Percentiles rank a stretch among this genome's conserved stretches.
Evolutionary conservation across 1,140 invertebrate species (phyloP).

Genomic region (Schlechtendalia chinensis): DNA sequence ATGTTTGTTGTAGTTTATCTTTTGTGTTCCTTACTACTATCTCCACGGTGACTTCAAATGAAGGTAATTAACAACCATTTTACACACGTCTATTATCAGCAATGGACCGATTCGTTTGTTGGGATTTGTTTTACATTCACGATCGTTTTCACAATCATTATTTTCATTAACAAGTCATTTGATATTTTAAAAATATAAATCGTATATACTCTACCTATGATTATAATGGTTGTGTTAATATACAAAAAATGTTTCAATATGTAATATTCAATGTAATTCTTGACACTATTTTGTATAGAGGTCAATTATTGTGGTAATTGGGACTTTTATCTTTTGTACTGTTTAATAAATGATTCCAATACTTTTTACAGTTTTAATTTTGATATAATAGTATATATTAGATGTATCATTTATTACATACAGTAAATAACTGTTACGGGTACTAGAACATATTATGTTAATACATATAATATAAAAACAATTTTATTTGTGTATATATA

Average conservation of each 20-base stretch:
- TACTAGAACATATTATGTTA: too few relatives aligned
- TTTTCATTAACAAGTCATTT: neutral
- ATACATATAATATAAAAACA: too few relatives aligned
- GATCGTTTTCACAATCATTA: neutral
- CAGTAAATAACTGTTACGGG: too few relatives aligned
- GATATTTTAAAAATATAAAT: too few relatives aligned
- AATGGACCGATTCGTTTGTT: too few relatives aligned
- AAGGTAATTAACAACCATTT: constrained; percentile 23
- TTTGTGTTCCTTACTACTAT: constrained; percentile 21
- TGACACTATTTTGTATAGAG: constrained; percentile 28
- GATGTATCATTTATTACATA: too few relatives aligned
- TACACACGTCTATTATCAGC: constrained; percentile 7
- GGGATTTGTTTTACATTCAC: neutral
- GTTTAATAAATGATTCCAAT: too few relatives aligned
- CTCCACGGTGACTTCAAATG: neutral
- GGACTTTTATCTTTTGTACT: neutral
- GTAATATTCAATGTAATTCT: neutral
- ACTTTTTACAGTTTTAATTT: too few relatives aligned
- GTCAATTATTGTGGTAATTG: constrained; percentile 2
- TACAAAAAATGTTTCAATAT: neutral
- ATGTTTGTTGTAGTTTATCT: neutral
- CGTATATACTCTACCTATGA: neutral
- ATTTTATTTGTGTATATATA: too few relatives aligned
- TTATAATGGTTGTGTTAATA: neutral
- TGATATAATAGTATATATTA: too few relatives aligned